phyloP scores from a whole-genome alignment of 2,797 vertebrate species.

The Parauchenoglanis punctatus region DNA sequence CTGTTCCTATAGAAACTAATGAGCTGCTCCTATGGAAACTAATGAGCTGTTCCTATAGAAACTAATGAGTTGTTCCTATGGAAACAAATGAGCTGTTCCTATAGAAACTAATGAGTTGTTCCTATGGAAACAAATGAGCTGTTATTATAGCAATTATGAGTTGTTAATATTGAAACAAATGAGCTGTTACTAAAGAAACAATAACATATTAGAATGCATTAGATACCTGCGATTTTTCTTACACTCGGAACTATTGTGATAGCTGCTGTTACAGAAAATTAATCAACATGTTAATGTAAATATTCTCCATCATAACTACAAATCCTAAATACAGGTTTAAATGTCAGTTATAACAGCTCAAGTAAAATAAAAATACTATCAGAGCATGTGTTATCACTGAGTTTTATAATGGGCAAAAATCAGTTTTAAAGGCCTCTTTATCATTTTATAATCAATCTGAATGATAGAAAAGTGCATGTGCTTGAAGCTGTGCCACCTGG shows the following conservation, averaged over 20 bases:
- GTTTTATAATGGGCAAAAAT: neutral
- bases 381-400: neutral
- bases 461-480: neutral
- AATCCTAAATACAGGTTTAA: neutral
- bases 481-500: constrained; percentile 10
- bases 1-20: too few relatives aligned
- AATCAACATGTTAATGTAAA: neutral
- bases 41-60: too few relatives aligned
- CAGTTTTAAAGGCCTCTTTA: neutral
- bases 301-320: neutral
- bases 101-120: too few relatives aligned
- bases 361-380: neutral
- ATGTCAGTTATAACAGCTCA: neutral
- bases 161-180: neutral
- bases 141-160: too few relatives aligned
- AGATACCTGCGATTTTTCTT: neutral
- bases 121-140: too few relatives aligned
- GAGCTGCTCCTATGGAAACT: too few relatives aligned
- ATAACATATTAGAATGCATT: neutral
- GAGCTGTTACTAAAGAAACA: neutral
- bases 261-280: neutral
- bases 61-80: too few relatives aligned
- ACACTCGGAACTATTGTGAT: neutral
- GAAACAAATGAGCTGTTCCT: too few relatives aligned
- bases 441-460: neutral